Percentiles rank a stretch among this genome's conserved stretches.
Evolutionary conservation across 2,888 invertebrate species (phyloP).

Genomic region (Trichacis sp.): DNA sequence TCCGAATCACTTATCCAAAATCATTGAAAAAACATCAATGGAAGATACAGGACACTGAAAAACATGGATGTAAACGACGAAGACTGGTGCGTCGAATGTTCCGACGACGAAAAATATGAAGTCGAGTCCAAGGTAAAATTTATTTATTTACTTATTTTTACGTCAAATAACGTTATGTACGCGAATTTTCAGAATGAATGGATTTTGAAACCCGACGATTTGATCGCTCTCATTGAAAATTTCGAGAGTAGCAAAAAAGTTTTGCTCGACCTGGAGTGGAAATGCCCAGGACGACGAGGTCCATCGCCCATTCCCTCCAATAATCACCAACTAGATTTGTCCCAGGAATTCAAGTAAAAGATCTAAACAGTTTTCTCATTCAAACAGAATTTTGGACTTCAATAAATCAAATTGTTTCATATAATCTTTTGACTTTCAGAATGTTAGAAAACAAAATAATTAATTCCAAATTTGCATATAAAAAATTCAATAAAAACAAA

Average conservation of each 20-base stretch:
- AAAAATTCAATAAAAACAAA: too few relatives aligned
- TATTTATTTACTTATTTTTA: background rate
- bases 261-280: constrained; percentile 81
- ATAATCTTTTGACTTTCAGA: too few relatives aligned
- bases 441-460: too few relatives aligned
- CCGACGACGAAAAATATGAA: constrained; percentile 75
- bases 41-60: too few relatives aligned
- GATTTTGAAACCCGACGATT: constrained; percentile 78
- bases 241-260: constrained; percentile 75
- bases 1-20: too few relatives aligned
- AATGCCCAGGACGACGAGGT: constrained; percentile 82
- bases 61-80: constrained; percentile 68
- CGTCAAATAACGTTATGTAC: background rate
- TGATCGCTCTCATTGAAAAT: constrained; percentile 78
- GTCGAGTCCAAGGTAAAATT: constrained; percentile 56
- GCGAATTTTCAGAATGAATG: constrained; percentile 68
- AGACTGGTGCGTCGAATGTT: constrained; percentile 76
- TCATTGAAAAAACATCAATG: too few relatives aligned
- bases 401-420: too few relatives aligned
- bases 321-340: constrained; percentile 65
- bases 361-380: background rate
- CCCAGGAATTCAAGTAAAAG: constrained; percentile 59
- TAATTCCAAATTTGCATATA: too few relatives aligned
- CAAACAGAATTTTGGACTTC: too few relatives aligned
- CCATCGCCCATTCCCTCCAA: constrained; percentile 78